A percentile compares a stretch with the other conserved stretches of the same genome.
phyloP scores from a whole-genome alignment of 2,113 vertebrate genomes.

The Phodopus roborovskii region DNA sequence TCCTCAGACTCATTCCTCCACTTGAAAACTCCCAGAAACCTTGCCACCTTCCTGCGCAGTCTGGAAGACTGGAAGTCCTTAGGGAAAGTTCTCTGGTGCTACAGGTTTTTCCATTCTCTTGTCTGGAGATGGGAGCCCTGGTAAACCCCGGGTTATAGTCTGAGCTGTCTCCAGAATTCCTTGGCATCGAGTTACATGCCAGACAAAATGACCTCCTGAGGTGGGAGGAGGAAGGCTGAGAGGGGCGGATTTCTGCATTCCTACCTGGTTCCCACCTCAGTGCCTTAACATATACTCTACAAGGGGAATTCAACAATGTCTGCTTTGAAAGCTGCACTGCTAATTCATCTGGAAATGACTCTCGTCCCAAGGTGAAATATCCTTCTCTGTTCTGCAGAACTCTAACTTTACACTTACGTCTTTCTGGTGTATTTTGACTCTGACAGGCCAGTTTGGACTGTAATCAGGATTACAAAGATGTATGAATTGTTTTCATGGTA shows the following conservation, averaged over 20 bases:
- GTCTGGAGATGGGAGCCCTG: background rate
- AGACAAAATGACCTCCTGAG: background rate
- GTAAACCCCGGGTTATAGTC: background rate
- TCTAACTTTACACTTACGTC: background rate
- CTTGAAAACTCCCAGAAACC: constrained; percentile 36
- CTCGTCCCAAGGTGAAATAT: background rate
- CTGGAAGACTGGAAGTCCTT: background rate
- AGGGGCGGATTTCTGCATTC: background rate
- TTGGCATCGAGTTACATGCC: background rate
- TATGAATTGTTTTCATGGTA: background rate
- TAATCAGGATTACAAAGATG: background rate
- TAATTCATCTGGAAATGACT: background rate
- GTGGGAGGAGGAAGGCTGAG: background rate
- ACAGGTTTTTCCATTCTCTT: background rate
- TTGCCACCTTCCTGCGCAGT: background rate
- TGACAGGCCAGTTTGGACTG: background rate
- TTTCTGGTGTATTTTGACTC: background rate
- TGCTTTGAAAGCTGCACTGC: background rate
- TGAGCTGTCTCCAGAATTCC: background rate
- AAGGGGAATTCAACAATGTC: constrained; percentile 14
- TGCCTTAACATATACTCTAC: background rate
- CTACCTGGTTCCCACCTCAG: background rate
- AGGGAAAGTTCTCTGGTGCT: background rate
- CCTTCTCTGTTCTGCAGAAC: background rate
- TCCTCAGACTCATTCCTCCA: background rate